These are phyloP conservation scores for Nomia melanderi DNA, from an alignment of 1,140 invertebrate species.

Conservation along the genomic window DNA sequence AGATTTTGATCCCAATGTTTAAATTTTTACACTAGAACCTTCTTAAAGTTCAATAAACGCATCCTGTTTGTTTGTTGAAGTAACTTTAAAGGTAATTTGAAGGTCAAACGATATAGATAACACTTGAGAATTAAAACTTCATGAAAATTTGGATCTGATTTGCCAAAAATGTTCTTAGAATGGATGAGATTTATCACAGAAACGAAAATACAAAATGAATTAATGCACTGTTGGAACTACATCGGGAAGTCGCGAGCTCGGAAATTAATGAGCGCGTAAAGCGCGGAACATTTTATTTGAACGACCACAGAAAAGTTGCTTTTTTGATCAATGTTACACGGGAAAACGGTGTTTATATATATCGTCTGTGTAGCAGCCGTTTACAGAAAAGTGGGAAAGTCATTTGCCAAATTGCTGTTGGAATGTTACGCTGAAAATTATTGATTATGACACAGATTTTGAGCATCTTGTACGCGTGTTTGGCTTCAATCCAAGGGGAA, in stretches of 20 bases:
- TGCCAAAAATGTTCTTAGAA: no score
- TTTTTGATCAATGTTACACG: background rate
- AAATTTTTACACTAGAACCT: no score
- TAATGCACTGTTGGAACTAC: background rate
- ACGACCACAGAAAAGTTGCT: background rate
- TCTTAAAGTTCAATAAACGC: no score
- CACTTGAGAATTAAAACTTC: no score
- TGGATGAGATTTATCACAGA: no score
- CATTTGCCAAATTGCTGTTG: slow-evolving; percentile 39
- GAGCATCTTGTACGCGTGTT: slow-evolving; percentile 1
- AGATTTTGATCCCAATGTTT: no score
- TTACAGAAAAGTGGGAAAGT: slow-evolving; percentile 11
- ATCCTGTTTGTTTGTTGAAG: no score
- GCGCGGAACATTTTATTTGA: background rate
- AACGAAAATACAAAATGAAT: background rate
- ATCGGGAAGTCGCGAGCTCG: no score
- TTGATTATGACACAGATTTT: slow-evolving; percentile 36
- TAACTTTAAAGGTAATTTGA: no score
- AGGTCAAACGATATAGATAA: no score
- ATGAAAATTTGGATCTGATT: no score
- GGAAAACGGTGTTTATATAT: background rate
- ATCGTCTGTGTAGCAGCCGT: slow-evolving; percentile 1
- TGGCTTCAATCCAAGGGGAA: slow-evolving; percentile 11
- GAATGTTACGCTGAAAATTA: slow-evolving; percentile 10
- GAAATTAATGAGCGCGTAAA: background rate